phyloP scores from a whole-genome alignment of 2,888 invertebrate genomes.

The Tuta absoluta region DNA sequence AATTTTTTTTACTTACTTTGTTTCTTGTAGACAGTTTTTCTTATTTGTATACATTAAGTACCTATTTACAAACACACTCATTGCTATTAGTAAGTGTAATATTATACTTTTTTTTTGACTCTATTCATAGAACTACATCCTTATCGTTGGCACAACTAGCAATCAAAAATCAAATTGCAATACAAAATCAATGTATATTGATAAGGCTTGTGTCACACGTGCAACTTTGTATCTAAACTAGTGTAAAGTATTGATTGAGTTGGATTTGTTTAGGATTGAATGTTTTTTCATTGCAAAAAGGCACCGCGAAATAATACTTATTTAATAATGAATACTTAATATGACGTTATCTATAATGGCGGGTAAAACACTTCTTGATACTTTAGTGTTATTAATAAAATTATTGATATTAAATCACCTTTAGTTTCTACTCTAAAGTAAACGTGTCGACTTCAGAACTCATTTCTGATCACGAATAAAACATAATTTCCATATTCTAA shows the following conservation, averaged over 20 bases:
- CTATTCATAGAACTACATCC: neutral
- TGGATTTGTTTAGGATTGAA: conserved; percentile 1
- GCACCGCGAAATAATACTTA: neutral
- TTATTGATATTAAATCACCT: no score
- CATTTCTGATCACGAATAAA: neutral
- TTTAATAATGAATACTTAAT: no score
- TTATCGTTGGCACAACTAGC: neutral
- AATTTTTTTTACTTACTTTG: no score
- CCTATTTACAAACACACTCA: no score
- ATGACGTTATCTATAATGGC: no score
- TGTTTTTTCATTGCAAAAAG: neutral
- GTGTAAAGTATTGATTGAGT: neutral
- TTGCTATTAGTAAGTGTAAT: no score
- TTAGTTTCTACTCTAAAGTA: no score
- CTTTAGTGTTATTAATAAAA: no score
- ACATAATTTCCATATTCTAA: neutral
- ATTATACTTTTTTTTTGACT: no score
- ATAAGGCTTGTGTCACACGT: neutral
- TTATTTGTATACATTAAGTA: no score
- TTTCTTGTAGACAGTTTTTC: no score
- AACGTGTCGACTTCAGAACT: neutral
- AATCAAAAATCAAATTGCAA: conserved; percentile 4
- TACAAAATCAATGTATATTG: conserved; percentile 14
- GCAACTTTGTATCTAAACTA: conserved; percentile 1
- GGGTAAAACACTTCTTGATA: no score